Conservation (phyloP, 2,888 invertebrate species). For the Hypolimnas misippus region DNA sequence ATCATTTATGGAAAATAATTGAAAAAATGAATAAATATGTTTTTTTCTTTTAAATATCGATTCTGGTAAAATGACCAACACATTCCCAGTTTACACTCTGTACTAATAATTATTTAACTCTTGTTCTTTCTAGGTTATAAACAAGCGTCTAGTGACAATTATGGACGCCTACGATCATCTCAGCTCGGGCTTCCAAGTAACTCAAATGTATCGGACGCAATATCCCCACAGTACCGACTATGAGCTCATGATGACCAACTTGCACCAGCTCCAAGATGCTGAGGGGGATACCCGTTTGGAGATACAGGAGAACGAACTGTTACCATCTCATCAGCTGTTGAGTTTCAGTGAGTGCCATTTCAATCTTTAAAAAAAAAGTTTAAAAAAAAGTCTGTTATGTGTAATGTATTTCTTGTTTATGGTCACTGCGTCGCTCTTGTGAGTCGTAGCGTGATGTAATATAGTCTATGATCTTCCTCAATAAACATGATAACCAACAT, state of each 20-base stretch:
- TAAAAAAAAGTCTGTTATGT: too few species aligned
- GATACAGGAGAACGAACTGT: slow-evolving; percentile 53
- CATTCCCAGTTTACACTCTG: too few species aligned
- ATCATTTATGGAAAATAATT: too few species aligned
- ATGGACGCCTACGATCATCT: slow-evolving; percentile 33
- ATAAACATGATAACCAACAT: too few species aligned
- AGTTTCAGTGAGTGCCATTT: slow-evolving; percentile 8
- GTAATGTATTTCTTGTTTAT: too few species aligned
- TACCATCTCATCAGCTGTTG: not conserved
- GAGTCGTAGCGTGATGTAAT: too few species aligned
- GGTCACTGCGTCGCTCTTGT: too few species aligned
- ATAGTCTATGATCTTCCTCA: too few species aligned
- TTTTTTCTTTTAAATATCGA: too few species aligned
- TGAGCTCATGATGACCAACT: slow-evolving; percentile 56
- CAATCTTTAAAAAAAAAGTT: not conserved
- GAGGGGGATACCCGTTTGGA: slow-evolving; percentile 49
- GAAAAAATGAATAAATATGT: too few species aligned
- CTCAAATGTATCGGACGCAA: slow-evolving; percentile 52
- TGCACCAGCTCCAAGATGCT: slow-evolving; percentile 57
- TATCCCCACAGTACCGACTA: slow-evolving; percentile 69
- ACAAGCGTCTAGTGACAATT: slow-evolving; percentile 53
- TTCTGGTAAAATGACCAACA: too few species aligned
- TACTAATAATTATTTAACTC: too few species aligned
- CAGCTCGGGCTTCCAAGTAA: slow-evolving; percentile 49
- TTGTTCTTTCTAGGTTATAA: slow-evolving; percentile 57